These are phyloP conservation scores for Leistus spinibarbis DNA, from an alignment of 2,888 invertebrate genomes.

Conservation along the genomic window DNA sequence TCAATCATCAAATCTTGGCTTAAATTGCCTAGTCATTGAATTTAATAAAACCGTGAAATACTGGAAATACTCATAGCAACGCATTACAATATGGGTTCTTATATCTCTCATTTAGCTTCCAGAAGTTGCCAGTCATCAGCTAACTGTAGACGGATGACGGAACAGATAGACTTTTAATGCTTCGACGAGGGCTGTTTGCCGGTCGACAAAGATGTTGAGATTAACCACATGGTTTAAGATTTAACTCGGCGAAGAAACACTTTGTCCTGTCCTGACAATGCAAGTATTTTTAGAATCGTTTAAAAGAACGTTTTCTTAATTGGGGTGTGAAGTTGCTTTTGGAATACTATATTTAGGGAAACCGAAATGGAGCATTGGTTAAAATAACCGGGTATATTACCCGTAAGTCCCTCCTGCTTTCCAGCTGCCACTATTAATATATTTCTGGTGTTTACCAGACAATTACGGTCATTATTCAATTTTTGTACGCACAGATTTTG, in stretches of 20 bases:
- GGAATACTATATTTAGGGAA: neutral
- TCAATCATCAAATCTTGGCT: no score
- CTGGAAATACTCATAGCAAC: slow-evolving; percentile 10
- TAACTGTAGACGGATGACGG: no score
- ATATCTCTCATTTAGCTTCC: no score
- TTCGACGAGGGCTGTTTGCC: neutral
- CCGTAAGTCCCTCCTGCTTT: neutral
- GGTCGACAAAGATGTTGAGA: neutral
- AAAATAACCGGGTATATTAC: neutral
- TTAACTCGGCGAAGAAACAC: neutral
- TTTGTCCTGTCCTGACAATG: neutral
- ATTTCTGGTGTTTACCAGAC: neutral
- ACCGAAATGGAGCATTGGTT: neutral
- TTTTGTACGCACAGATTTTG: neutral
- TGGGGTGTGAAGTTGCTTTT: neutral
- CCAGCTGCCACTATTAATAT: neutral
- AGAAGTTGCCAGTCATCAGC: neutral
- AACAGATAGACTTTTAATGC: neutral
- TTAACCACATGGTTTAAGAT: neutral
- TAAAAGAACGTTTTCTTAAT: neutral
- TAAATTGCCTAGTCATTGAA: slow-evolving; percentile 14
- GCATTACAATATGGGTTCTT: neutral
- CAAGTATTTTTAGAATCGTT: neutral
- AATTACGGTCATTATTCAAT: neutral
- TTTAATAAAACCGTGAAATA: slow-evolving; percentile 33